Evolutionary conservation across 2,113 vertebrate species (phyloP).

Genomic region (Tapirus terrestris): DNA sequence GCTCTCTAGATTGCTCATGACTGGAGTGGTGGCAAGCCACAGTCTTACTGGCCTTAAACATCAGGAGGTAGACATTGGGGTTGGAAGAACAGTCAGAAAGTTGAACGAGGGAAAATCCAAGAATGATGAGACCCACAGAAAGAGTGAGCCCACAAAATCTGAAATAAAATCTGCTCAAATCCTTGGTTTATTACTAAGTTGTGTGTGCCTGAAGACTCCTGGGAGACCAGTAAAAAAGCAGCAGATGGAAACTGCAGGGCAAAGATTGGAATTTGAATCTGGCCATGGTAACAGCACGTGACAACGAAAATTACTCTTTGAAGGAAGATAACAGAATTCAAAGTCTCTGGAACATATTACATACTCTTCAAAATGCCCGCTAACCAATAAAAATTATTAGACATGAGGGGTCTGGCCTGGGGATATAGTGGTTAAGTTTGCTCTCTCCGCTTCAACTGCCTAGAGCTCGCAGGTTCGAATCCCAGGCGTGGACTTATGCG

Average conservation of each 20-base stretch:
- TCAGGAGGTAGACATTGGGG: background rate
- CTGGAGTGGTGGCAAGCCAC: too few relatives aligned
- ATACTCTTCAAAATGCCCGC: background rate
- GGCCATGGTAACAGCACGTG: background rate
- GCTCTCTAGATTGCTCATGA: background rate
- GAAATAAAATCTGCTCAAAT: background rate
- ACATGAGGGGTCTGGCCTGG: background rate
- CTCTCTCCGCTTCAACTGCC: too few relatives aligned
- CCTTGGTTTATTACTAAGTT: background rate
- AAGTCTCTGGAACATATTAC: background rate
- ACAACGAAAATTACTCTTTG: background rate
- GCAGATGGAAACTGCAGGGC: too few relatives aligned
- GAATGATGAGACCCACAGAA: background rate
- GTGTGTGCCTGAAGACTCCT: background rate
- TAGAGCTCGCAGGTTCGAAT: too few relatives aligned
- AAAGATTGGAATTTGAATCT: background rate
- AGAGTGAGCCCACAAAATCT: background rate
- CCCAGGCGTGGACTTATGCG: too few relatives aligned
- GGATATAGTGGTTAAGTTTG: too few relatives aligned
- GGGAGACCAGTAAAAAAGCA: too few relatives aligned
- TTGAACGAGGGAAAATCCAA: background rate
- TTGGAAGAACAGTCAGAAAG: background rate
- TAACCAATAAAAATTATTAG: background rate
- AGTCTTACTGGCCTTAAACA: background rate
- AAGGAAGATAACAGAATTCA: background rate